Evolutionary conservation across 2,113 vertebrate species (phyloP).

Genomic region (Stegostoma tigrinum): DNA sequence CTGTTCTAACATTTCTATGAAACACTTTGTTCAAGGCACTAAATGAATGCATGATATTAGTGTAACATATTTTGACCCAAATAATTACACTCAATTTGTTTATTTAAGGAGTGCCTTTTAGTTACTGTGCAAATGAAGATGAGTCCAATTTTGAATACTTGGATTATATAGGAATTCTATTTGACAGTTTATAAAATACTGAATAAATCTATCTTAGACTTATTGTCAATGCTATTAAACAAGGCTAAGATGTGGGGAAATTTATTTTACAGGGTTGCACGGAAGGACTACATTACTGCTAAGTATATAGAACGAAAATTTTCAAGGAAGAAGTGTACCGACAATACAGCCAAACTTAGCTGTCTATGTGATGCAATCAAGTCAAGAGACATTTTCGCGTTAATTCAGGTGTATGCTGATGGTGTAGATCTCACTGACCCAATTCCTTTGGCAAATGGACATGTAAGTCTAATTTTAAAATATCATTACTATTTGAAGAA

Average conservation of each 20-base stretch:
- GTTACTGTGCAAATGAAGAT: not conserved
- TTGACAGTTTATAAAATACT: not conserved
- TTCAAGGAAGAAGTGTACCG: conserved; percentile 58
- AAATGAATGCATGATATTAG: not conserved
- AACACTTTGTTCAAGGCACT: not conserved
- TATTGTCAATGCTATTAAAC: conserved; percentile 24
- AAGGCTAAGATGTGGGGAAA: not conserved
- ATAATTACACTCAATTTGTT: not conserved
- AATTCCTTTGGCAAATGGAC: conserved; percentile 72
- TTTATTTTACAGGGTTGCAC: conserved; percentile 67
- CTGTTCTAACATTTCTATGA: not conserved
- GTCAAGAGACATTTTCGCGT: conserved; percentile 72
- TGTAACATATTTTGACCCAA: not conserved
- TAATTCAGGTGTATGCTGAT: conserved; percentile 84
- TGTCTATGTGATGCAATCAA: conserved; percentile 77
- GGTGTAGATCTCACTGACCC: conserved; percentile 83
- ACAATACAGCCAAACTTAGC: conserved; percentile 60
- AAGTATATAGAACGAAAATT: conserved; percentile 90
- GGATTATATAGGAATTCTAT: not conserved
- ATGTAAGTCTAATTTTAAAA: conserved; percentile 65
- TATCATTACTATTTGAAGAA: not conserved
- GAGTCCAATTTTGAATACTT: not conserved
- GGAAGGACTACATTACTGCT: conserved; percentile 92
- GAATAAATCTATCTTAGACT: not conserved
- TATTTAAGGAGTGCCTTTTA: not conserved